Base-by-base conservation (phyloP, 2,113 vertebrate genomes). In the Acanthochromis polyacanthus region DNA sequence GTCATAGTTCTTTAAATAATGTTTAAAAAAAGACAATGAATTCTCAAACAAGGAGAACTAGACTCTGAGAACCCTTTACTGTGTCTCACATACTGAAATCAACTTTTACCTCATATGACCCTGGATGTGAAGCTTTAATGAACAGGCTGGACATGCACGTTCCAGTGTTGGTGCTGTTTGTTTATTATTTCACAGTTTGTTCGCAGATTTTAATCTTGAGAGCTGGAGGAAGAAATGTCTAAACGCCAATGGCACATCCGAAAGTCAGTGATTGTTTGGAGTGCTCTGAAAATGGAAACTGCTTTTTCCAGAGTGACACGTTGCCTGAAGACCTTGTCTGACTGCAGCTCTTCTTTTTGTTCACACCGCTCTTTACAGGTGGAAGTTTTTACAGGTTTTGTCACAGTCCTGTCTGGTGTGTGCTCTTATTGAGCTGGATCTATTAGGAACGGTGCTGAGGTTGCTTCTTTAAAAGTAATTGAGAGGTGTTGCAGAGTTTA, bases 211-310 rank as follows among this genome's bases (percentile, higher is more conserved):
- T 30, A 32, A 9, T 38, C 40, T 61, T 59, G 25, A 65, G 32
- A 79, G 51, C 53, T 36, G 45, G 43, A 69, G 56, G 61, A 66
- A 61, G 40, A 65, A 66, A 82, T 64, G 69, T 40, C 51, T 66
- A n/a, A 67, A 75, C 38, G 87, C 85, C 63, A 22, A 0, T 43
- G 78, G 85, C 67, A 5, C 57, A 78, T 80, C 87, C 89, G 81
- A 45, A 68, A 80, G 90, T 80, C 83, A 81, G 61, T 4, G 40
- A 78, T 78, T 83, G 83, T 83, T 75, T 78, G 79, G 79, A 84
- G 67, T 58, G 59, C 71, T 83, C 59, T 84, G 75, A 78, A 85
- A 87, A 85, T 82, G 58, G 64, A 62, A 83, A 65, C 32, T 30
- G 58, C 51, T 82, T 45, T 75, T 83, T 78, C 67, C 69, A 51